These are phyloP conservation scores for Gari tellinella DNA, from an alignment of 2,888 invertebrate genomes.

Conservation along the genomic window DNA sequence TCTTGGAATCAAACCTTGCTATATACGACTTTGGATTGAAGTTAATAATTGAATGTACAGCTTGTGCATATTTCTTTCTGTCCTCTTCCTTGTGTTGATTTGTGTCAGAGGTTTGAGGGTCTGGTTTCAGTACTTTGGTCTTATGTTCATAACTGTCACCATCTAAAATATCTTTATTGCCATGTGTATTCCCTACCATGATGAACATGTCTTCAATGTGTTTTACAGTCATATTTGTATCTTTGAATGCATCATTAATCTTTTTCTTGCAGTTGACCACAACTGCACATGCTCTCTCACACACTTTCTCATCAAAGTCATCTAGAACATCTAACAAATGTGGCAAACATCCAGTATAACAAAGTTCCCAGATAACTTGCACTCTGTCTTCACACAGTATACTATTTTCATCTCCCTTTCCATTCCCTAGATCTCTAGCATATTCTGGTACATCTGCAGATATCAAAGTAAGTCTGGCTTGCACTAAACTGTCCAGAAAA, in stretches of 20 bases:
- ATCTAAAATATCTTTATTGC: too few relatives aligned
- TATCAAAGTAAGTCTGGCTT: constrained; percentile 10
- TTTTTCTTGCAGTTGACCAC: too few relatives aligned
- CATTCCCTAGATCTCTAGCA: constrained; percentile 9
- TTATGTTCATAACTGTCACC: too few relatives aligned
- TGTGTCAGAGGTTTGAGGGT: not conserved
- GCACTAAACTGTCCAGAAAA: constrained; percentile 60
- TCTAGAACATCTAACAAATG: constrained; percentile 33
- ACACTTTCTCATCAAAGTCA: constrained; percentile 63
- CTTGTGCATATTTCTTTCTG: not conserved
- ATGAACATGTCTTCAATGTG: too few relatives aligned
- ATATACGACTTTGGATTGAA: constrained; percentile 9
- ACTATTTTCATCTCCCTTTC: too few relatives aligned
- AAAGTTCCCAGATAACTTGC: constrained; percentile 1
- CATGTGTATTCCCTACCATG: not conserved
- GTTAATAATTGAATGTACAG: constrained; percentile 2
- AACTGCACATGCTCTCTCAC: constrained; percentile 31
- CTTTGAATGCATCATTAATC: too few relatives aligned
- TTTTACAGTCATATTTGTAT: too few relatives aligned
- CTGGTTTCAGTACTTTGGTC: not conserved
- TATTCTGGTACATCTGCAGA: constrained; percentile 15
- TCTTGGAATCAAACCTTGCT: constrained; percentile 1
- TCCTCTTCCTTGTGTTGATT: not conserved
- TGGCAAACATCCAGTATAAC: constrained; percentile 18
- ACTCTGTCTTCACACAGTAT: not conserved